Evolutionary conservation across 2,113 vertebrate genomes (phyloP).

Genomic region (Cavia aperea): DNA sequence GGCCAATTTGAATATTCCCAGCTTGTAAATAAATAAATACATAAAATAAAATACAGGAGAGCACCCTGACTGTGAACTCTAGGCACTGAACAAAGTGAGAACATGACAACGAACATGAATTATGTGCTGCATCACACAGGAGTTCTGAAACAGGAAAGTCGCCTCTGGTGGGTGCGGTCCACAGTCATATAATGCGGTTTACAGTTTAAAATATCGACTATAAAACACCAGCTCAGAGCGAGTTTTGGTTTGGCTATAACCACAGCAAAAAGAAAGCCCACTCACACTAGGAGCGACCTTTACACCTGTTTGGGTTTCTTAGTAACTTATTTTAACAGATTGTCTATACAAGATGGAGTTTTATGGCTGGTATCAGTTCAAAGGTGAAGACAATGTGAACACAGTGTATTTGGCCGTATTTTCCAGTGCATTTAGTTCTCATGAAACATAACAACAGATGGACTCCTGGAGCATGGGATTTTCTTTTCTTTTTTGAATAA

Average conservation of each 20-base stretch:
- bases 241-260: constrained; percentile 61
- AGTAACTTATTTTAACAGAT: constrained; percentile 73
- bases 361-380: constrained; percentile 69
- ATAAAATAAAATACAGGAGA: constrained; percentile 14
- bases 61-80: constrained; percentile 69
- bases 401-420: constrained; percentile 40
- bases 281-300: constrained; percentile 62
- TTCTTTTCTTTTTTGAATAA: constrained; percentile 9
- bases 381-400: constrained; percentile 58
- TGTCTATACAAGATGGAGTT: constrained; percentile 62
- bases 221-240: constrained; percentile 29
- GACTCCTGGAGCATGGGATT: background rate
- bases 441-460: constrained; percentile 37
- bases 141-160: constrained; percentile 61
- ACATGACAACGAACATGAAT: constrained; percentile 64
- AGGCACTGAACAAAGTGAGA: constrained; percentile 69
- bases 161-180: constrained; percentile 61
- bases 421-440: constrained; percentile 45
- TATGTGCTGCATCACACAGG: constrained; percentile 60
- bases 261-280: constrained; percentile 36
- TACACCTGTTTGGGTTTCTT: constrained; percentile 64
- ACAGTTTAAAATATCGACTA: constrained; percentile 59
- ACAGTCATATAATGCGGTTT: constrained; percentile 40
- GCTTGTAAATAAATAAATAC: too few species aligned
- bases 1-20: too few species aligned